Percentiles rank a stretch among this genome's conserved stretches.
Conservation (phyloP, 2,797 vertebrate genomes). For the Myotis vivesi region DNA sequence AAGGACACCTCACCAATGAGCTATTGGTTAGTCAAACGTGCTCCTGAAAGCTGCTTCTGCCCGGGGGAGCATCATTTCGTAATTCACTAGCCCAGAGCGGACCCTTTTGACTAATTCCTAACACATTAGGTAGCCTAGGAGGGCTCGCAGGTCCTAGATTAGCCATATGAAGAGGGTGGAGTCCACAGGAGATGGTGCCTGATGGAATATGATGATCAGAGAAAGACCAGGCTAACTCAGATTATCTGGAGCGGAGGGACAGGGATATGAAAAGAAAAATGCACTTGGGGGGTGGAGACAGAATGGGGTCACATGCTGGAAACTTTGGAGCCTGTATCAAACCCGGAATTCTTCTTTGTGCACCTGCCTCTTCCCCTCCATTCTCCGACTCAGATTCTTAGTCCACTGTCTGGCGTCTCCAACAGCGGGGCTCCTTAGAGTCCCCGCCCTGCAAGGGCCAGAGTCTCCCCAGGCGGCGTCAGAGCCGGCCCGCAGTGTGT, state of each 20-base stretch:
- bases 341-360: background rate
- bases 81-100: background rate
- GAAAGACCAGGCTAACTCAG: background rate
- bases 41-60: background rate
- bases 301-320: background rate
- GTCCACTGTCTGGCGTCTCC: background rate
- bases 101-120: background rate
- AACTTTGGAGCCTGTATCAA: background rate
- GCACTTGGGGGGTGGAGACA: background rate
- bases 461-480: fast-evolving
- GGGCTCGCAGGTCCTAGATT: background rate
- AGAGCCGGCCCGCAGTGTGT: background rate
- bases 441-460: background rate
- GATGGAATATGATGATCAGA: background rate
- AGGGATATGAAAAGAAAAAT: background rate
- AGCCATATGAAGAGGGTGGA: background rate
- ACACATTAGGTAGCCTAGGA: background rate
- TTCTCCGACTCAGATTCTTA: background rate
- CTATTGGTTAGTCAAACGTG: background rate
- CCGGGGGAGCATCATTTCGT: background rate
- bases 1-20: background rate
- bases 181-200: background rate
- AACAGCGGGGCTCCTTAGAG: background rate
- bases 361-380: background rate
- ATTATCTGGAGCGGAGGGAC: background rate